A percentile compares a stretch with the other conserved stretches of the same genome.
Conservation (phyloP, 2,888 invertebrate genomes). For the Chrysolina oricalcia region DNA sequence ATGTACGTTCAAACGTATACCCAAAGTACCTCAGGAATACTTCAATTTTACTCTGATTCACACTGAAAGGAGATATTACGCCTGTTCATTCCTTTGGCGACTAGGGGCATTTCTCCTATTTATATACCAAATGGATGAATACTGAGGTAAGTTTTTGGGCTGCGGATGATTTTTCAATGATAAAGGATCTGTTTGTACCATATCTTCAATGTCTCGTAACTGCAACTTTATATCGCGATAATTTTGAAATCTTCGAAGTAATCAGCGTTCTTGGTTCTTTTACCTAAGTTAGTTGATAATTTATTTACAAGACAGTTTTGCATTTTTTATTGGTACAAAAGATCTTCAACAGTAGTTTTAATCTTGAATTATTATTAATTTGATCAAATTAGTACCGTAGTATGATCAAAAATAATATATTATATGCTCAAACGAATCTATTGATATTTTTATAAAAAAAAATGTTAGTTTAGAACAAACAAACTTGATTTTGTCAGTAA, state of each 20-base stretch:
- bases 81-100: background rate
- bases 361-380: conserved; percentile 6
- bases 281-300: no score
- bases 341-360: background rate
- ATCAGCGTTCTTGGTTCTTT: background rate
- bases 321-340: background rate
- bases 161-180: background rate
- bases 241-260: background rate
- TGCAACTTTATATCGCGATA: background rate
- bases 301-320: background rate
- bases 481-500: conserved; percentile 37
- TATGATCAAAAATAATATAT: conserved; percentile 19
- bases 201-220: background rate
- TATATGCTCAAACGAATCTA: conserved; percentile 47
- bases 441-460: conserved; percentile 49
- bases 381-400: conserved; percentile 2
- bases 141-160: background rate
- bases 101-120: background rate
- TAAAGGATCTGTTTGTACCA: background rate
- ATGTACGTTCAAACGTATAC: background rate
- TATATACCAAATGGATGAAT: background rate
- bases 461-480: conserved; percentile 35
- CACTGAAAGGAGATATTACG: background rate
- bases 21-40: background rate
- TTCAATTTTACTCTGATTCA: no score